phyloP scores from a whole-genome alignment of 1,140 invertebrate species.

The Phocides pigmalion region DNA sequence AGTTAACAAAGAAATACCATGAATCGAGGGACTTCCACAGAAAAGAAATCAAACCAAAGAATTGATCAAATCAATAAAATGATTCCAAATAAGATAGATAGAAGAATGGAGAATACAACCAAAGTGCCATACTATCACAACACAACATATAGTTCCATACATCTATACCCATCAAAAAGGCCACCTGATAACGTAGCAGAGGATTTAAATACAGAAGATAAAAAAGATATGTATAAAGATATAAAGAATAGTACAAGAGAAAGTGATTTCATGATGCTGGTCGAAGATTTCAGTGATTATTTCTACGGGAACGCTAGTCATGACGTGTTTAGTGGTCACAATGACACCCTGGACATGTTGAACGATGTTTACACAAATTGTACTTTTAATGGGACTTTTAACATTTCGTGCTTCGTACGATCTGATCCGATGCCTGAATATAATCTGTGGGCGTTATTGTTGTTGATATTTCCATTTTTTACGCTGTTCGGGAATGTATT shows the following conservation, averaged over 20 bases:
- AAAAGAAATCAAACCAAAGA: constrained; percentile 20
- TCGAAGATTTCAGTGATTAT: constrained; percentile 86
- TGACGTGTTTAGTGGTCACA: constrained; percentile 62
- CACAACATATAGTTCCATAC: constrained; percentile 36
- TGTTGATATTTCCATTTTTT: constrained; percentile 95
- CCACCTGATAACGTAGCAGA: constrained; percentile 52
- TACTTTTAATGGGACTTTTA: constrained; percentile 80
- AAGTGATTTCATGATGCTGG: constrained; percentile 81
- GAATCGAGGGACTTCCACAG: not conserved
- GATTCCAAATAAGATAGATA: constrained; percentile 20
- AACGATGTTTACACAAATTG: constrained; percentile 76
- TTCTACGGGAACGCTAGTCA: constrained; percentile 82
- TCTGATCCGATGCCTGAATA: constrained; percentile 72
- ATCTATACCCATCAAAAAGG: constrained; percentile 60
- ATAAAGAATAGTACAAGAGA: constrained; percentile 68
- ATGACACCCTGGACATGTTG: constrained; percentile 56
- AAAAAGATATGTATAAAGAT: constrained; percentile 41
- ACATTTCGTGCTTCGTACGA: constrained; percentile 73
- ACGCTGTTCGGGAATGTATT: constrained; percentile 98
- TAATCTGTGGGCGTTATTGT: constrained; percentile 90
- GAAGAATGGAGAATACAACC: constrained; percentile 42
- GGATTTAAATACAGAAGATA: constrained; percentile 28
- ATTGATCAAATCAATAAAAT: constrained; percentile 28
- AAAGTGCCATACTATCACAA: constrained; percentile 43
- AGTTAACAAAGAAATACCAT: not conserved